Percentiles rank a stretch among this genome's conserved stretches.
Evolutionary conservation across 2,888 invertebrate species (phyloP).

Genomic region (Monochamus alternatus): DNA sequence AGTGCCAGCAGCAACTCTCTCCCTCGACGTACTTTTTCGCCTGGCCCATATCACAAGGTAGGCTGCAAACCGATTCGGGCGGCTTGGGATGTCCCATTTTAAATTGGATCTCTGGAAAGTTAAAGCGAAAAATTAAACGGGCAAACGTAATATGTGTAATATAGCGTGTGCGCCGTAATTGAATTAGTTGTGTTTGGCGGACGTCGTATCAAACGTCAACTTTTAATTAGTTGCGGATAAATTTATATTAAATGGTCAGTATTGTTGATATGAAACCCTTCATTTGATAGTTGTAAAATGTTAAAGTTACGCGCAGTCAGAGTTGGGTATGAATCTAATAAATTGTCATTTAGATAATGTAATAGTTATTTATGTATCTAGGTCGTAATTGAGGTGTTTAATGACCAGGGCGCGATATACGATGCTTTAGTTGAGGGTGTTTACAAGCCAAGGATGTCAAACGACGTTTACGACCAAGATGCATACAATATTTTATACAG

Average conservation of each 20-base stretch:
- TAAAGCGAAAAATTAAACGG: constrained; percentile 19
- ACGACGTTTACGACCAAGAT: no score
- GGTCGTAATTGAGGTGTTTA: no score
- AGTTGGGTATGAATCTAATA: neutral
- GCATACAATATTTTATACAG: no score
- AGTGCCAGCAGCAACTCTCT: constrained; percentile 96
- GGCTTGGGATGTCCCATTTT: constrained; percentile 84
- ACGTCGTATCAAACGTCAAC: neutral
- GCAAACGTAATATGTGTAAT: constrained; percentile 20
- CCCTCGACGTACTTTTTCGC: constrained; percentile 95
- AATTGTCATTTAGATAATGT: no score
- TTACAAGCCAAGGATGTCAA: no score
- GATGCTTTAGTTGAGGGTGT: no score
- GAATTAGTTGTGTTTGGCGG: constrained; percentile 2
- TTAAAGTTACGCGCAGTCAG: no score
- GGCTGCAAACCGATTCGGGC: constrained; percentile 92
- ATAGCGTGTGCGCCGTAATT: neutral
- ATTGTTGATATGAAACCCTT: no score
- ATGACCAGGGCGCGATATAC: no score
- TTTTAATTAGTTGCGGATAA: neutral
- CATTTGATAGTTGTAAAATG: no score
- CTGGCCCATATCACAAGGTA: constrained; percentile 90
- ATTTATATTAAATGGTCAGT: no score
- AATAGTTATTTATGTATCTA: no score
- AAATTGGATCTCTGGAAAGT: constrained; percentile 84